Base-by-base conservation (phyloP, 2,113 vertebrate genomes). In the Pica pica region DNA sequence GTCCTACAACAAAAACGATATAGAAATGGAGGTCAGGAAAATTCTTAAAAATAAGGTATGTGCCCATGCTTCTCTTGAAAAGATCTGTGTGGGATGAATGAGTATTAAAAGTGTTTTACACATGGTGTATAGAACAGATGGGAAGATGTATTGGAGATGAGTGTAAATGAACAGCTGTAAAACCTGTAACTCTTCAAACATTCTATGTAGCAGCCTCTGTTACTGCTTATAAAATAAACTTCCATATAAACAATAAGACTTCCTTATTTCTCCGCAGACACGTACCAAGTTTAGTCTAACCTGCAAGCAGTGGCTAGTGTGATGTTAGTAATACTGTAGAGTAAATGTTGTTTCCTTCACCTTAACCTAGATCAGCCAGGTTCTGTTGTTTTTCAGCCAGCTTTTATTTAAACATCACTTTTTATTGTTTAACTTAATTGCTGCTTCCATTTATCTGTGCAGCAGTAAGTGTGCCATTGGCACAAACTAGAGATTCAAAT, bases 1-100 rank as follows among this genome's bases (percentile, higher is more conserved):
- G 15, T 44, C n/a, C n/a, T 53, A 0, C 41, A 46, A 46, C 21
- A 53, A 53, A 83, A 76, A 20, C 0, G 0, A 28, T 52, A 9
- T 20, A 42, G 30, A 75, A 71, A 10, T 39, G 28, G 20, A 83
- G 18, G 19, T 68, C 26, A 76, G 30, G 30, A 47, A 49, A 16
- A 22, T 42, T 76, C 21, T 55, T 47, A 35, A 69, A 47, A 68
- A 59, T 46, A 67, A 68, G 21, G n/a, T 76, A 61, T 61, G 14
- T 55, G 39, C n/a, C 26, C 9, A n/a, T 69, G 17, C 39, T 69
- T 69, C 41, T 76, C 26, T 64, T 92, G 10, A 46, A 46, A 85
- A 94, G 52, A 49, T 59, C 23, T 55, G 1, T 22, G 7, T 63
- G 44, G 55, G 44, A 59, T 85, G 53, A 85, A 59, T 53, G 21